Percentiles rank a stretch among this genome's conserved stretches.
phyloP scores from a whole-genome alignment of 2,888 invertebrate species.

The Aleiodes leptofemur region DNA sequence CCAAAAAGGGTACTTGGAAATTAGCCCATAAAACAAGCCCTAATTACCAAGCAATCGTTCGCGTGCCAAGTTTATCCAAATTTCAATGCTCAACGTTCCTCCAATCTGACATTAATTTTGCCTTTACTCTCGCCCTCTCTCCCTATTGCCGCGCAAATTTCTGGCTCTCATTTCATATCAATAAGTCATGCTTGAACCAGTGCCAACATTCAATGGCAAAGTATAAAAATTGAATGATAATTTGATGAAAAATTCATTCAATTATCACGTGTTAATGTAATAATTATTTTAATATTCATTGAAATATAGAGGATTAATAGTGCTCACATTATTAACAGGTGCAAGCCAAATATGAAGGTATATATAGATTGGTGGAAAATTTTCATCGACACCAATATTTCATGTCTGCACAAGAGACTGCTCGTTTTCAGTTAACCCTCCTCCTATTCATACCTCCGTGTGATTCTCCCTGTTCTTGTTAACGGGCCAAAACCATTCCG shows the following conservation, averaged over 20 bases:
- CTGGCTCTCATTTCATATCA: slow-evolving; percentile 25
- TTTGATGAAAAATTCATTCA: slow-evolving; percentile 18
- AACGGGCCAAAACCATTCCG: slow-evolving; percentile 22
- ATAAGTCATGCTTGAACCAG: slow-evolving; percentile 36
- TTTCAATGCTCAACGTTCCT: slow-evolving; percentile 34
- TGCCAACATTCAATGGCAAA: slow-evolving; percentile 23
- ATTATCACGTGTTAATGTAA: background rate
- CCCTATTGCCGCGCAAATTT: background rate
- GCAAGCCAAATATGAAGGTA: too few species aligned
- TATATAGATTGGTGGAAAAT: background rate
- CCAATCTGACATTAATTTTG: slow-evolving; percentile 36
- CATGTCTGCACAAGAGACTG: background rate
- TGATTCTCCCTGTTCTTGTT: slow-evolving; percentile 29
- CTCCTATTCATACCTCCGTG: slow-evolving; percentile 44
- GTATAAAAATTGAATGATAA: slow-evolving; percentile 8
- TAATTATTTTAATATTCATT: too few species aligned
- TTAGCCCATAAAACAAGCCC: slow-evolving; percentile 47
- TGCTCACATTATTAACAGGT: too few species aligned
- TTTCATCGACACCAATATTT: slow-evolving; percentile 9
- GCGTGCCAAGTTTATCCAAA: slow-evolving; percentile 35
- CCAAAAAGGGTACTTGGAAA: slow-evolving; percentile 50
- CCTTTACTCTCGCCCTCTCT: slow-evolving; percentile 13
- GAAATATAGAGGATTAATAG: too few species aligned
- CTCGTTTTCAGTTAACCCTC: slow-evolving; percentile 35
- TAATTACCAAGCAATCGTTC: slow-evolving; percentile 44